Evolutionary conservation across 2,888 invertebrate genomes (phyloP).

Genomic region (Mellilla xanthometata): DNA sequence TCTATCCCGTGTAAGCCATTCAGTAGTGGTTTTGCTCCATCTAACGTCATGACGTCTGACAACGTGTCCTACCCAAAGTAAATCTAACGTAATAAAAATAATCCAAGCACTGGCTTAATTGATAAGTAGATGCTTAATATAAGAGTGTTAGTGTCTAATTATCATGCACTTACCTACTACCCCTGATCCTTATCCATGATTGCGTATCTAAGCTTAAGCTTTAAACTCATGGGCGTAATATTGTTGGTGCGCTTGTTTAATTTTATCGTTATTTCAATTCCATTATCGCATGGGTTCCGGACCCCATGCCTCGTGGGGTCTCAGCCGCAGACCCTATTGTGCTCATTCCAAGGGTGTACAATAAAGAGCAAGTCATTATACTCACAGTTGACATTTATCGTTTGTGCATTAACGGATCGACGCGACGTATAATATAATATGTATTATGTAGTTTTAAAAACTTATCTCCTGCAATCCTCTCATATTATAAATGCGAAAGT

Average conservation of each 20-base stretch:
- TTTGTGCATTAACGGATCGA: conserved; percentile 27
- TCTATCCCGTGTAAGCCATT: too few species aligned
- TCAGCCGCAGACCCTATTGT: conserved; percentile 16
- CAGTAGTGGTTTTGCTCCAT: too few species aligned
- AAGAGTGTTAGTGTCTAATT: too few species aligned
- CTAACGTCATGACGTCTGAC: too few species aligned
- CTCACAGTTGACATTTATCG: conserved; percentile 32
- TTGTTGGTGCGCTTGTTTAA: conserved; percentile 54
- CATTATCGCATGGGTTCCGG: conserved; percentile 40
- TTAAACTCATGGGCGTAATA: conserved; percentile 64
- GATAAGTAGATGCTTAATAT: too few species aligned
- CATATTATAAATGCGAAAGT: too few species aligned
- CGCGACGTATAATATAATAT: conserved; percentile 7
- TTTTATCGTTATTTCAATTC: conserved; percentile 67
- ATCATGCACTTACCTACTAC: too few species aligned
- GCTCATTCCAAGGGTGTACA: conserved; percentile 20
- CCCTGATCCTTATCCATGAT: conserved; percentile 16
- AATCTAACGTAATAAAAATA: too few species aligned
- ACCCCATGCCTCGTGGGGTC: conserved; percentile 8
- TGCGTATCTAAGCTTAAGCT: conserved; percentile 25
- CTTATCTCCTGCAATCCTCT: conserved; percentile 14
- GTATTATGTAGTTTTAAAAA: conserved; percentile 5
- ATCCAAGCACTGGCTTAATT: too few species aligned
- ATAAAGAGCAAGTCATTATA: conserved; percentile 24
- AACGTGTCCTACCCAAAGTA: too few species aligned